Conservation (phyloP, 2,113 vertebrate genomes). For the Copsychus sechellarum region DNA sequence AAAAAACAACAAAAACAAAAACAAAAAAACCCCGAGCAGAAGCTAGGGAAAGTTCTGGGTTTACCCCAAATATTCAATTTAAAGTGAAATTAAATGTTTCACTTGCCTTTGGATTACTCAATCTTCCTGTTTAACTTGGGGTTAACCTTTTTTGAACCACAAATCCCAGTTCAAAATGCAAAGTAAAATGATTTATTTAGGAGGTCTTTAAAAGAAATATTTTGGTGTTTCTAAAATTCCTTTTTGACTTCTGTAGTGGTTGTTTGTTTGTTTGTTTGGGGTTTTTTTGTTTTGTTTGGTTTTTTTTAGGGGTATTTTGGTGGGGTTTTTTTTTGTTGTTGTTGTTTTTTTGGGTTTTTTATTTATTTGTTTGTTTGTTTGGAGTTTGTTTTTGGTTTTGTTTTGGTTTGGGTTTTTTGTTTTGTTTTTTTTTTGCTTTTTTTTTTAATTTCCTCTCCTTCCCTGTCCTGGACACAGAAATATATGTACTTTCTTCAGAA, state of each 20-base stretch:
- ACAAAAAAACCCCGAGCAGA: background rate
- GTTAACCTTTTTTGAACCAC: background rate
- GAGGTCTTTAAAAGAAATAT: background rate
- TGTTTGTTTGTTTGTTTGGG: too few species aligned
- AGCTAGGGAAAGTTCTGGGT: background rate
- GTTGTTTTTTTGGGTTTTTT: too few species aligned
- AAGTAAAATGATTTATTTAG: background rate
- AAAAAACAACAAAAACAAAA: too few species aligned
- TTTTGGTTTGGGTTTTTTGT: too few species aligned
- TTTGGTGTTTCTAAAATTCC: background rate
- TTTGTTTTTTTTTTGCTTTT: too few species aligned
- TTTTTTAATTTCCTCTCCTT: background rate
- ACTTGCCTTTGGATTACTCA: background rate
- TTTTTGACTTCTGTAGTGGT: background rate
- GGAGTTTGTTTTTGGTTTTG: too few species aligned
- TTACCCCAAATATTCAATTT: background rate
- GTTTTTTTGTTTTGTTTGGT: too few species aligned
- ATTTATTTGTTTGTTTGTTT: too few species aligned
- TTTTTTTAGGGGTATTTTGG: too few species aligned
- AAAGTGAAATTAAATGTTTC: background rate
- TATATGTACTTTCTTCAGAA: background rate
- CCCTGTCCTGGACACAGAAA: background rate
- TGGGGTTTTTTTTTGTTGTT: too few species aligned
- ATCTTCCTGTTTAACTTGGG: background rate
- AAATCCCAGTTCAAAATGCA: background rate